These are phyloP conservation scores for Drosophila lutescens DNA, from an alignment of 2,888 invertebrate species.

Conservation along the genomic window DNA sequence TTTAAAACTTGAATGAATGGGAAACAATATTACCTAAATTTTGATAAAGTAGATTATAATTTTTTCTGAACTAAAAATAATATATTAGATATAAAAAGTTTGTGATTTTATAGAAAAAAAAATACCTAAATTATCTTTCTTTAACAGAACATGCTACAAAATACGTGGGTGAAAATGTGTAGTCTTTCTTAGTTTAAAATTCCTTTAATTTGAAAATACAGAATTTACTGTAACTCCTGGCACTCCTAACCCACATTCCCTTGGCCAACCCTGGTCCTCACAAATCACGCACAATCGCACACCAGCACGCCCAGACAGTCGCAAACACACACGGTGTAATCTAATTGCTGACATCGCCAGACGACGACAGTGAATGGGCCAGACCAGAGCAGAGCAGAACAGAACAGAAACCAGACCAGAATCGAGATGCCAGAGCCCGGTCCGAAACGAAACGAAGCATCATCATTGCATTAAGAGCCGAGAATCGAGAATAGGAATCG, in stretches of 20 bases:
- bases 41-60: no score
- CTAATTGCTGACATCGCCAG: slow-evolving; percentile 59
- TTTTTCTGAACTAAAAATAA: no score
- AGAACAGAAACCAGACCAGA: slow-evolving; percentile 15
- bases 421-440: slow-evolving; percentile 14
- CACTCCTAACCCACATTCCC: neutral
- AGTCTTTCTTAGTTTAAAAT: no score
- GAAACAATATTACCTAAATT: no score
- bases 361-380: slow-evolving; percentile 51
- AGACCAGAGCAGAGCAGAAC: slow-evolving; percentile 12
- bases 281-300: slow-evolving; percentile 43
- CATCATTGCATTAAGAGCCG: slow-evolving; percentile 15
- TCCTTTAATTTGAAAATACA: neutral
- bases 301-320: slow-evolving; percentile 36
- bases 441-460: neutral
- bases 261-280: slow-evolving; percentile 26
- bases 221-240: no score
- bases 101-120: no score
- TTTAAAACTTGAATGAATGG: no score
- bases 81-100: no score
- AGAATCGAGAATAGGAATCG: slow-evolving; percentile 4
- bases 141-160: no score
- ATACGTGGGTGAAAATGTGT: no score
- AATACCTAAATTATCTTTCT: no score
- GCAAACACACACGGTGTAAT: slow-evolving; percentile 47